phyloP scores from a whole-genome alignment of 1,140 invertebrate species.

The Diploscapter pachys region DNA sequence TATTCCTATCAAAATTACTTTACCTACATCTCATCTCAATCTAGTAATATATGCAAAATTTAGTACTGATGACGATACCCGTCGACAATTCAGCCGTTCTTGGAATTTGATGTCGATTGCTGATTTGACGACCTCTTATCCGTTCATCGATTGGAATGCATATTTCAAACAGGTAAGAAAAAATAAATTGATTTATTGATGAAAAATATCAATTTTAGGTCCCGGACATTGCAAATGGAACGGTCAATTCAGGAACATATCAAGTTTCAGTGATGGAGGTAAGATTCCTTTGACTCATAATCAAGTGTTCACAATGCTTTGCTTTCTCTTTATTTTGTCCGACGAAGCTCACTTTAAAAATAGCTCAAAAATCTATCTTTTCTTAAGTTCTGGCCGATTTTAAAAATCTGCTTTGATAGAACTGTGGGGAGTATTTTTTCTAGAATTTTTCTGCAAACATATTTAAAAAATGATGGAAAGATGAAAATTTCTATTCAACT shows the following conservation, averaged over 20 bases:
- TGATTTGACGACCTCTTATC: slow-evolving; percentile 12
- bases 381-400: too few species aligned
- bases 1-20: too few species aligned
- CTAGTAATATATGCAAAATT: neutral
- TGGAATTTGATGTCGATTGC: slow-evolving; percentile 25
- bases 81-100: slow-evolving; percentile 21
- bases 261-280: slow-evolving; percentile 20
- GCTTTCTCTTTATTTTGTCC: too few species aligned
- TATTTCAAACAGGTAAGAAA: slow-evolving; percentile 18
- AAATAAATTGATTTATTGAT: neutral
- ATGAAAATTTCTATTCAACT: too few species aligned
- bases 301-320: too few species aligned
- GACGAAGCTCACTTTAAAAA: too few species aligned
- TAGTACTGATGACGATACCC: slow-evolving; percentile 31
- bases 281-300: slow-evolving; percentile 7
- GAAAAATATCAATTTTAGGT: neutral
- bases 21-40: too few species aligned
- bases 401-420: too few species aligned
- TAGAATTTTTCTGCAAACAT: too few species aligned
- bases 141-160: slow-evolving; percentile 27
- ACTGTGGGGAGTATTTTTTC: too few species aligned
- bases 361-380: too few species aligned
- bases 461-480: too few species aligned
- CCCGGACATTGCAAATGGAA: neutral
- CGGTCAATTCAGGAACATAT: slow-evolving; percentile 2